Conservation (phyloP, 1,140 invertebrate genomes). For the Caerostris darwini region DNA sequence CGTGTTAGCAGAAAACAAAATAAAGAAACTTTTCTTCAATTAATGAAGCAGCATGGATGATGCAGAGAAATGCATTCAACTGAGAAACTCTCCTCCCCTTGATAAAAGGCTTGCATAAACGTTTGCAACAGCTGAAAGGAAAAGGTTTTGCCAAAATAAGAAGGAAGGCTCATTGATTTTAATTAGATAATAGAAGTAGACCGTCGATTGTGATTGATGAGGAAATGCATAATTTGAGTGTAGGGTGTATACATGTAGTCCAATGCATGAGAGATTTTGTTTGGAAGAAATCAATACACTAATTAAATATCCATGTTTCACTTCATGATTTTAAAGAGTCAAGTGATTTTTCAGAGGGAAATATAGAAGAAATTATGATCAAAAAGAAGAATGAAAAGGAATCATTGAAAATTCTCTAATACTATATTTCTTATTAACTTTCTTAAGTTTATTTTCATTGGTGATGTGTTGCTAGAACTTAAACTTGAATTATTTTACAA, state of each 20-base stretch:
- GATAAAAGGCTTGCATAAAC: neutral
- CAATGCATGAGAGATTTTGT: constrained; percentile 21
- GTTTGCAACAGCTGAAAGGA: neutral
- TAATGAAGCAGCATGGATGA: constrained; percentile 9
- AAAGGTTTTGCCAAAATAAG: constrained; percentile 22
- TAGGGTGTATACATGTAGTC: neutral
- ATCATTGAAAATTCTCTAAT: too few species aligned
- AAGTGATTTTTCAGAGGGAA: neutral
- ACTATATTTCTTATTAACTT: too few species aligned
- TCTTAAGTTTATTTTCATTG: too few species aligned
- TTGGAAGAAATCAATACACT: neutral
- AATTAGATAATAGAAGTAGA: constrained; percentile 69
- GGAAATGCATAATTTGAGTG: constrained; percentile 22
- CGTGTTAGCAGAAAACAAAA: neutral
- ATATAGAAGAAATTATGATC: neutral
- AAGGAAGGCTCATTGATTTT: constrained; percentile 54
- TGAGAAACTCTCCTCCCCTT: neutral
- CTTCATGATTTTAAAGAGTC: constrained; percentile 8
- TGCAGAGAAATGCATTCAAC: constrained; percentile 4
- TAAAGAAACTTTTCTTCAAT: neutral
- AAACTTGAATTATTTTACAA: too few species aligned
- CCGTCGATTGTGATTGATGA: constrained; percentile 8
- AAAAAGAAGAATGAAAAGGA: too few species aligned
- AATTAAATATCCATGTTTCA: constrained; percentile 32
- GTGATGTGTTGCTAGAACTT: too few species aligned